Base-by-base conservation (phyloP, 2,888 invertebrate species). In the Limnephilus lunatus region DNA sequence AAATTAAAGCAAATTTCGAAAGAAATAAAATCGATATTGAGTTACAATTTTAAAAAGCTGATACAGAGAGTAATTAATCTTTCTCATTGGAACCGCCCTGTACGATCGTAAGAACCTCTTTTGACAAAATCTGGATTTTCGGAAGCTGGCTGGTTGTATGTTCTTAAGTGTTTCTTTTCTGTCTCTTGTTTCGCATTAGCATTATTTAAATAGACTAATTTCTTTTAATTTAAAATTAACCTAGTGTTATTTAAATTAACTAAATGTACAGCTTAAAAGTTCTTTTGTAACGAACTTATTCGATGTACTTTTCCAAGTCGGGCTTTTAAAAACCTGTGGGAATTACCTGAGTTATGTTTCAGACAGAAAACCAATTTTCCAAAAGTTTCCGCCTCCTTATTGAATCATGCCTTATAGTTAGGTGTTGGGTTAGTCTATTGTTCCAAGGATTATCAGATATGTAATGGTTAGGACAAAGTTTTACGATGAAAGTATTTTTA, bases 351-450 rank as follows among this genome's bases (percentile, higher is more conserved):
- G 35, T 25, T 68, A 32, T n/a, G 83, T 35, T 35, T 35, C 35
- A 19, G 83, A 83, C 83, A 83, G 35, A 83, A 83, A 83, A 25
- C 31, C 83, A 35, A 83, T 83, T 83, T 83, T 25, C 9, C 9
- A 83, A 83, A 83, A 83, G 35, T 35, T 83, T 35, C 19, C 25
- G 35, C 83, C 19, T 25, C 9, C 25, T 83, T 35, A 83, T 83
- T 83, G 12, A 83, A 83, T 83, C 83, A 83, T 83, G 25, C 25
- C 83, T 32, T 32, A 7, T 35, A 25, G 68, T 68, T 68, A 68
- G 68, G 9, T 68, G 68, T 68, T 53, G 25, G 68, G 68, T 68
- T 9, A 9, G 25, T 68, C 68, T 25, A 9, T 68, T 68, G 25
- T 68, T 68, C 25, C 68, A 68, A 68, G 25, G n/a, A n/a, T 68